A percentile compares a stretch with the other conserved stretches of the same genome.
Evolutionary conservation across 1,140 invertebrate genomes (phyloP).

Genomic region (Monochamus saltuarius): DNA sequence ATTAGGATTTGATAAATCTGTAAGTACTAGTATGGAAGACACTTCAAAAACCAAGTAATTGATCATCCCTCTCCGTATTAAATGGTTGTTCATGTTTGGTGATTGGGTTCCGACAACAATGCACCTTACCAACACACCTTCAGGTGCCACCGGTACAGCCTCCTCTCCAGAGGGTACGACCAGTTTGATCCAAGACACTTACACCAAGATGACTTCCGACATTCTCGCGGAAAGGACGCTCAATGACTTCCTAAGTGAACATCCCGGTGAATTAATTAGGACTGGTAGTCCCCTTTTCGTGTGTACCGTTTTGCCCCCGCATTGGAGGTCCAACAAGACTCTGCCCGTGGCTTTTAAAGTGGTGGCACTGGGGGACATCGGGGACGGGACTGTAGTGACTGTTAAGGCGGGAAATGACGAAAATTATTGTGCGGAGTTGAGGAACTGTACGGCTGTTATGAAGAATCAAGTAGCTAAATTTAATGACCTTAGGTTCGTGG

Average conservation of each 20-base stretch:
- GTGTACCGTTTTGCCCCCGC: slow-evolving; percentile 87
- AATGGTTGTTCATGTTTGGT: slow-evolving; percentile 31
- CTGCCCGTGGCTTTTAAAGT: slow-evolving; percentile 93
- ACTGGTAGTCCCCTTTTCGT: slow-evolving; percentile 92
- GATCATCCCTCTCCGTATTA: neutral
- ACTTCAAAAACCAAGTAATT: neutral
- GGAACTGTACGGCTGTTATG: slow-evolving; percentile 93
- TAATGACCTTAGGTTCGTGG: slow-evolving; percentile 96
- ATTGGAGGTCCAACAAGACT: slow-evolving; percentile 98
- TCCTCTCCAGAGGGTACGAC: slow-evolving; percentile 56
- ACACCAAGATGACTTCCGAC: slow-evolving; percentile 86
- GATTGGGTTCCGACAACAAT: slow-evolving; percentile 50
- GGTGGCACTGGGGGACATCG: slow-evolving; percentile 86
- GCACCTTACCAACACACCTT: slow-evolving; percentile 55
- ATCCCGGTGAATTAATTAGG: slow-evolving; percentile 87
- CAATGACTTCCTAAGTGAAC: slow-evolving; percentile 88
- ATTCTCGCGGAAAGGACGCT: slow-evolving; percentile 82
- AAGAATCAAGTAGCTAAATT: slow-evolving; percentile 98
- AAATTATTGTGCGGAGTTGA: slow-evolving; percentile 92
- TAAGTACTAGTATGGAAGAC: neutral
- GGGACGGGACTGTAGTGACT: slow-evolving; percentile 94
- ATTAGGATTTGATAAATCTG: neutral
- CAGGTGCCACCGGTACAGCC: slow-evolving; percentile 52
- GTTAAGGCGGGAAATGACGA: slow-evolving; percentile 97
- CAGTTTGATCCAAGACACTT: slow-evolving; percentile 74